Percentiles rank a stretch among this genome's conserved stretches.
These are phyloP conservation scores for Drosophila orena DNA, from an alignment of 1,140 invertebrate genomes.

Conservation along the genomic window DNA sequence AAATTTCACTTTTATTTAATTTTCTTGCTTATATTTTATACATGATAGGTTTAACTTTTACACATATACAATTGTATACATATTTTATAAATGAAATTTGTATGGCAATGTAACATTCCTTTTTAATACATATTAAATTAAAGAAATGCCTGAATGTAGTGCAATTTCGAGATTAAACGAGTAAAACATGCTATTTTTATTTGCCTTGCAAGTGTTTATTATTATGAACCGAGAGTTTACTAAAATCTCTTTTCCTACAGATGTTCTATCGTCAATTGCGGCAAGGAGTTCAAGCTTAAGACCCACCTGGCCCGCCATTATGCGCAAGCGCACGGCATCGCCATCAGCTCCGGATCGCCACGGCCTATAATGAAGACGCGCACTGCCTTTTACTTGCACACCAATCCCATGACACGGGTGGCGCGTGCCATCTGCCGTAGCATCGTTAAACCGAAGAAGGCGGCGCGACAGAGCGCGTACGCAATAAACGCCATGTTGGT, in stretches of 20 bases:
- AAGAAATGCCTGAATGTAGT: conserved; percentile 1
- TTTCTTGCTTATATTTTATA: not conserved
- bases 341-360: conserved; percentile 90
- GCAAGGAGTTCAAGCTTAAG: conserved; percentile 97
- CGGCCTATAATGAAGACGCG: conserved; percentile 98
- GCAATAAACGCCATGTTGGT: conserved; percentile 93
- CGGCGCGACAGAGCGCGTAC: conserved; percentile 94
- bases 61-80: not conserved
- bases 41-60: not conserved
- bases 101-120: not conserved
- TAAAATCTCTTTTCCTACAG: conserved; percentile 80
- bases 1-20: too few species aligned
- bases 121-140: not conserved
- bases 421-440: conserved; percentile 93
- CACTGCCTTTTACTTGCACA: conserved; percentile 97
- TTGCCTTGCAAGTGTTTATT: not conserved
- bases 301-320: conserved; percentile 96
- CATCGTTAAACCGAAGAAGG: conserved; percentile 93
- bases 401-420: conserved; percentile 94
- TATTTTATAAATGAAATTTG: not conserved
- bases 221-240: not conserved
- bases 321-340: conserved; percentile 94
- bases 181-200: not conserved
- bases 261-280: conserved; percentile 95
- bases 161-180: not conserved